A percentile compares a stretch with the other conserved stretches of the same genome.
phyloP scores from a whole-genome alignment of 2,888 invertebrate species.

The Dicranocentrus wangi region DNA sequence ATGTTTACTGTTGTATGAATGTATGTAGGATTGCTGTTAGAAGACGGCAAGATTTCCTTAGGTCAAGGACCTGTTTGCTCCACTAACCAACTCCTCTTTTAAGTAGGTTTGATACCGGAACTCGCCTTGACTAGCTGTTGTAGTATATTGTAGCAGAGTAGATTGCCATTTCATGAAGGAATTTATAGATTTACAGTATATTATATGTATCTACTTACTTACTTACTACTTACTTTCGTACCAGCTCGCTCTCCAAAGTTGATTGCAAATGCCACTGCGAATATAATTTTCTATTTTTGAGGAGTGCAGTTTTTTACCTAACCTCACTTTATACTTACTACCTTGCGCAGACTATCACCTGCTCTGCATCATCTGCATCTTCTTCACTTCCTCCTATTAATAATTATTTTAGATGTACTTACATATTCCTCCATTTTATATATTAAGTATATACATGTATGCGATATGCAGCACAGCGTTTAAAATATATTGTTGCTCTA shows the following conservation, averaged over 20 bases:
- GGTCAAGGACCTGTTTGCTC: conserved; percentile 71
- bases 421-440: no score
- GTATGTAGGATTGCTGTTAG: no score
- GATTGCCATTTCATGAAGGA: conserved; percentile 39
- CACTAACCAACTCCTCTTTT: conserved; percentile 62
- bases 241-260: background rate
- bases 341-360: no score
- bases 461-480: no score
- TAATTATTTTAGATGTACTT: no score
- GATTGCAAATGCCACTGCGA: background rate
- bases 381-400: no score
- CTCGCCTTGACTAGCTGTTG: conserved; percentile 54
- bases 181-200: conserved; percentile 1
- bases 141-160: background rate
- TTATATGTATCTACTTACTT: background rate
- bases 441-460: no score
- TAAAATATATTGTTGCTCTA: no score
- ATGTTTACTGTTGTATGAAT: no score
- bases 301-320: background rate
- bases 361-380: no score
- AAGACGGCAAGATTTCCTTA: no score
- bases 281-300: background rate
- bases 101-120: conserved; percentile 71
- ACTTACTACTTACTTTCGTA: background rate
- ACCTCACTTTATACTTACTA: no score